A percentile compares a stretch with the other conserved stretches of the same genome.
These are phyloP conservation scores for Drosophila suzukii DNA, from an alignment of 1,140 invertebrate species.

Conservation along the genomic window DNA sequence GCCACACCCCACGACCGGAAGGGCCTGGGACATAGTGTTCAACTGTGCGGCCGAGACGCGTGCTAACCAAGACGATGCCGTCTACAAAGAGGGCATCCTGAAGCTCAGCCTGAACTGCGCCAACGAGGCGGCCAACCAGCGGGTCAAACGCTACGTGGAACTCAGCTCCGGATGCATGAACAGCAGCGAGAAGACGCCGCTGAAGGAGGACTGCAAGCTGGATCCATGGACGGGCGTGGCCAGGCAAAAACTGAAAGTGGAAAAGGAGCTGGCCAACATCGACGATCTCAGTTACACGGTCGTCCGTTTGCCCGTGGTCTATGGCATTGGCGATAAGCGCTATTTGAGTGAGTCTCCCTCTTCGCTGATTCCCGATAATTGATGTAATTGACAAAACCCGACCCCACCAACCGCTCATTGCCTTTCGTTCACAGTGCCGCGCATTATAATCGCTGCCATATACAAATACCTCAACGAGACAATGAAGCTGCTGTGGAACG, in stretches of 20 bases:
- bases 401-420: conserved; percentile 17
- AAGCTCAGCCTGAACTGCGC: conserved; percentile 94
- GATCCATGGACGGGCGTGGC: conserved; percentile 94
- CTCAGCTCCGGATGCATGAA: conserved; percentile 93
- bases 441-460: conserved; percentile 93
- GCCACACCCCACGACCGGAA: conserved; percentile 85
- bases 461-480: conserved; percentile 95
- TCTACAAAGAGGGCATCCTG: conserved; percentile 95
- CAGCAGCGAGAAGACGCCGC: conserved; percentile 90
- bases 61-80: conserved; percentile 93
- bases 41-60: conserved; percentile 97
- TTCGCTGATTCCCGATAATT: conserved; percentile 27
- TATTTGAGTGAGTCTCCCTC: conserved; percentile 89
- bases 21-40: conserved; percentile 91
- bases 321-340: conserved; percentile 92
- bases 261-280: conserved; percentile 89
- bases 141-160: conserved; percentile 91
- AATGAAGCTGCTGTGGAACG: conserved; percentile 96
- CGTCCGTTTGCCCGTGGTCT: conserved; percentile 93
- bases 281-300: conserved; percentile 90
- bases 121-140: conserved; percentile 89
- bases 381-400: conserved; percentile 37
- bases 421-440: conserved; percentile 88
- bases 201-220: conserved; percentile 90
- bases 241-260: conserved; percentile 93